Evolutionary conservation across 2,797 vertebrate genomes (phyloP), one percentile per base, ranked within the genome.

Genomic region (Lerista edwardsae): DNA sequence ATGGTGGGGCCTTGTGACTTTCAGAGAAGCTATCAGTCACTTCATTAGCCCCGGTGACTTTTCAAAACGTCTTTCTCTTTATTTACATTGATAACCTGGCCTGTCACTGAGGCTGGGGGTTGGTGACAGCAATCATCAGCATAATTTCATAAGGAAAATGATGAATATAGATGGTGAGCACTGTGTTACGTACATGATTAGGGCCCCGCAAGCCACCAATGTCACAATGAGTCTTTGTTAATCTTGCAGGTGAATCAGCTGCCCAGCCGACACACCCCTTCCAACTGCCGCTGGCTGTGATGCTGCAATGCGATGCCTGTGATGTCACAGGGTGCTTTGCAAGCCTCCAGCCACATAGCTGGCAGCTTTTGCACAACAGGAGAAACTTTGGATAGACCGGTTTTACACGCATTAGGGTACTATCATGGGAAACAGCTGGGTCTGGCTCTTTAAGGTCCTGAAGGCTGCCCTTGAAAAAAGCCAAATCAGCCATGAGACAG

Each of bases 1-100:
- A 55, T 7, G 21, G 2, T 19, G 19, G 17, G 47, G 59, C 76
- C 55, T 0, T 17, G 27, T 41, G n/a, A 34, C 41, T 84, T n/a
- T 1, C 21, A 36, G 55, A 80, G 11, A 79, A 76, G 55, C 71
- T 82, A 12, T 55, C 84, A 88, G 31, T 86, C 77, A 71, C 9
- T 23, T 73, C 0, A 1, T 67, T 19, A 78, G 72, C 55, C 79
- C 79, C 21, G 21, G 27, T 19, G 23, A 0, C 61, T 86, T 74
- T 71, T 34, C 73, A 67, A 80, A 80, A 67, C 78, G 69, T 75
- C 61, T 44, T 79, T 25, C 34, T 31, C 31, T 75, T 75, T 67
- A 69, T 76, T 84, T 84, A 47, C 67, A 79, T 41, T 61, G 39
- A 67, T 29, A 39, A 75, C 41, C 5, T 65, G 59, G 44, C 72